Evolutionary conservation across 2,113 vertebrate species (phyloP).

Genomic region (Beaufortia kweichowensis): DNA sequence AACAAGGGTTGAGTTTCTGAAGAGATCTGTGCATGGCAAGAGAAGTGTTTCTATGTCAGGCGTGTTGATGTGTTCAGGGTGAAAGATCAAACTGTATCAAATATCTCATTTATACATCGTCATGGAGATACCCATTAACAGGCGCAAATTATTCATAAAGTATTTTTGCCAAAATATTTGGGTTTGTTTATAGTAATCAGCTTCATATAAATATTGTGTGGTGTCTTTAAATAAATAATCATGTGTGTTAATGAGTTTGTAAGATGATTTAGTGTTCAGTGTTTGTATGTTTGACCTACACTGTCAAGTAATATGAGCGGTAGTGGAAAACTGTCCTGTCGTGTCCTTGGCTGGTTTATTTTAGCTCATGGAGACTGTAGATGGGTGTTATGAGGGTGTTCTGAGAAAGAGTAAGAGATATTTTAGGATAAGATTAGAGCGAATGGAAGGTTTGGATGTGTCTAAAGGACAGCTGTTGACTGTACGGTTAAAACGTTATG

Average conservation of each 20-base stretch:
- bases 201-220: no score
- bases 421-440: slow-evolving; percentile 11
- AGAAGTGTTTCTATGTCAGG: no score
- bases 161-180: no score
- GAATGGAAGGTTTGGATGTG: background rate
- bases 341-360: background rate
- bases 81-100: no score
- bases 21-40: slow-evolving; percentile 10
- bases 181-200: no score
- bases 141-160: no score
- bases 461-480: slow-evolving; percentile 2
- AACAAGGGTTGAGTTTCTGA: background rate
- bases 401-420: background rate
- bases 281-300: background rate
- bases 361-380: background rate
- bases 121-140: no score
- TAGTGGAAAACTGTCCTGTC: background rate
- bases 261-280: no score
- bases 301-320: background rate
- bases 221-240: no score
- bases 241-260: no score
- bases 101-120: no score
- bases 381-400: slow-evolving; percentile 15
- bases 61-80: background rate
- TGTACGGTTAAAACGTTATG: slow-evolving; percentile 9